Conservation (phyloP, 2,888 invertebrate genomes). For the Coleophora deauratella region DNA sequence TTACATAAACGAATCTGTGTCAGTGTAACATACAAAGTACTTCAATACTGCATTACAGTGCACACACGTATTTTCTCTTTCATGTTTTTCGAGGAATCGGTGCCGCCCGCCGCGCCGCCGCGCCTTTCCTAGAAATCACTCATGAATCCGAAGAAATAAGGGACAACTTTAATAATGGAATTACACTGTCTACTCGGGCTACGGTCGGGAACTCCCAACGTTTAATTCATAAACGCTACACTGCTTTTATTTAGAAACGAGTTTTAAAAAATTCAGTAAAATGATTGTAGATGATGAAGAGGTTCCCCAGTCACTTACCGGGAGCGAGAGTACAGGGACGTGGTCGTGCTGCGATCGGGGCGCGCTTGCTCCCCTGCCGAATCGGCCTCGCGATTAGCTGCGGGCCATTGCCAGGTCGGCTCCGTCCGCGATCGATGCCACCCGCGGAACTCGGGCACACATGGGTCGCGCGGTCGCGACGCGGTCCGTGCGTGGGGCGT, state of each 20-base stretch:
- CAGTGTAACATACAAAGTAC: constrained; percentile 26
- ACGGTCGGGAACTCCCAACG: no score
- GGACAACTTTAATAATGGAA: no score
- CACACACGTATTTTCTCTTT: constrained; percentile 9
- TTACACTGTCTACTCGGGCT: no score
- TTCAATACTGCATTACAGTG: constrained; percentile 29
- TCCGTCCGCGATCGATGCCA: constrained; percentile 32
- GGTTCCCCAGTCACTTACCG: not conserved
- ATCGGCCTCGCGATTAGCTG: constrained; percentile 34
- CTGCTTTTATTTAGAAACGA: no score
- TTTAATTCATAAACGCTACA: no score
- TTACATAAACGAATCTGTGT: constrained; percentile 38
- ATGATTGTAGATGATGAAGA: no score
- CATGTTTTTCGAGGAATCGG: not conserved
- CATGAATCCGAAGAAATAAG: no score
- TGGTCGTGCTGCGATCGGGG: constrained; percentile 10
- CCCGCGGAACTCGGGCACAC: constrained; percentile 31
- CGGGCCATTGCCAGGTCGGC: constrained; percentile 34
- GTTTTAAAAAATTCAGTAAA: no score
- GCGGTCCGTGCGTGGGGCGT: constrained; percentile 37
- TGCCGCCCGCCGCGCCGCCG: constrained; percentile 13
- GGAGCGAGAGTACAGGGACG: constrained; percentile 1
- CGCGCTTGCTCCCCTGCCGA: constrained; percentile 36
- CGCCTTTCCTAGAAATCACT: no score
- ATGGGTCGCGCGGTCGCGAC: constrained; percentile 35